Percentiles rank a stretch among this genome's conserved stretches.
Evolutionary conservation across 2,113 vertebrate genomes (phyloP).

Genomic region (Rhineura floridana): DNA sequence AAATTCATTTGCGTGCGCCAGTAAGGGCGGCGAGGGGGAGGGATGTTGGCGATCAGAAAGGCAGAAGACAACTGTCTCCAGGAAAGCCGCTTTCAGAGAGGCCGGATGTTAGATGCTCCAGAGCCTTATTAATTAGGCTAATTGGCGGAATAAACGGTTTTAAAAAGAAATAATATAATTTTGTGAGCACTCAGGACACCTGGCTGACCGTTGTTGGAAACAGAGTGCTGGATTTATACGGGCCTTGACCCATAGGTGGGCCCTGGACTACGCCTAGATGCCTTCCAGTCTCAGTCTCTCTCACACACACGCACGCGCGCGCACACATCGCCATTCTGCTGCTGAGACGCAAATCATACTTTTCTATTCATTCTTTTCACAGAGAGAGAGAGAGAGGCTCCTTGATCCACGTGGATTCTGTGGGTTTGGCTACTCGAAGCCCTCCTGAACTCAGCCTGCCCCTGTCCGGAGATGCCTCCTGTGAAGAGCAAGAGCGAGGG

Average conservation of each 20-base stretch:
- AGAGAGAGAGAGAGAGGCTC: background rate
- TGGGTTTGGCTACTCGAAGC: background rate
- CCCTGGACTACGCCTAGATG: background rate
- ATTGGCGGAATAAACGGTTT: background rate
- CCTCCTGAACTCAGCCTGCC: background rate
- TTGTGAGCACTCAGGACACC: background rate
- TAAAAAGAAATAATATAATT: background rate
- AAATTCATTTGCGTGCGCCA: background rate
- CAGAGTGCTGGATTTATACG: background rate
- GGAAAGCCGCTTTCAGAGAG: background rate
- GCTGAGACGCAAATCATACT: background rate
- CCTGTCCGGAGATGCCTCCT: background rate
- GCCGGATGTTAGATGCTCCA: background rate
- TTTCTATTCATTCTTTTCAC: too few relatives aligned
- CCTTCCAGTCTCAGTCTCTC: background rate
- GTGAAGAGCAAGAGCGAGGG: background rate
- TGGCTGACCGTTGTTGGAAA: background rate
- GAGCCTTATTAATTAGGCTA: background rate
- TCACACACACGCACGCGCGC: too few relatives aligned
- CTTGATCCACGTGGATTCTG: background rate
- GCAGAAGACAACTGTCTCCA: background rate
- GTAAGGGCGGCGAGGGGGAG: background rate
- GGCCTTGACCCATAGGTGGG: background rate
- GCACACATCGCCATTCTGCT: fast-evolving
- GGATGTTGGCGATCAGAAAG: background rate